Base-by-base conservation (phyloP, 2,888 invertebrate species). In the Torymus tubicola region DNA sequence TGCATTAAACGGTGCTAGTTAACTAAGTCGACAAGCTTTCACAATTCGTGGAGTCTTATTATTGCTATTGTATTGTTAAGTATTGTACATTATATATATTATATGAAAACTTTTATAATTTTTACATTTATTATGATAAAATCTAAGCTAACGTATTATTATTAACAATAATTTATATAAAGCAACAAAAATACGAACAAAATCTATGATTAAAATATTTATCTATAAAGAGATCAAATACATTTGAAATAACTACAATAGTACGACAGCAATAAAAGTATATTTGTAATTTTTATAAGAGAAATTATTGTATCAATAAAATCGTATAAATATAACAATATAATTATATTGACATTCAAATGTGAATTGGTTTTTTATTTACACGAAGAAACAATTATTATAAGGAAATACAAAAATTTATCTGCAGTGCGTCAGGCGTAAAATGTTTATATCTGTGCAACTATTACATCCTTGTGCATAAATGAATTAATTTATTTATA, bases 1-100 rank as follows among this genome's bases (percentile, higher is more conserved):
- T 61, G 61, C 63, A 67, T 67, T 58, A 72, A 71, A 76, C 80
- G 81, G 81, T 81, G 81, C 81, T 81, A 81, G 74, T 81, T 81
- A 77, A 78, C 81, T 78, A 78, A 81, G 77, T 78, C 69, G 73
- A 73, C 18, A 74, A 65, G 57, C 55, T 75, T 52, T 57, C 58
- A 74, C 10, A 13, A 24, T 61, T 71, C 57, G 60, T 57, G 76
- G 16, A 76, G 71, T 67, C 52, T 61, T 18, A 42, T 63, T 50
- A 70, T 58, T 16, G 63, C 71, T 72, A 72, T 70, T 72, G n/a
- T 63, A 55, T 67, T 42, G 60, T 60, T 81, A 81, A 81, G 73
- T 60, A 81, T 73, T 81, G 81, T 78, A 81, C 10, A 81, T 78
- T 77, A 64, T 52, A 73, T 67, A 76, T 76, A 42, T 16, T 64